Evolutionary conservation across 1,140 invertebrate species (phyloP).

Genomic region (Philotrypesis tridentata): DNA sequence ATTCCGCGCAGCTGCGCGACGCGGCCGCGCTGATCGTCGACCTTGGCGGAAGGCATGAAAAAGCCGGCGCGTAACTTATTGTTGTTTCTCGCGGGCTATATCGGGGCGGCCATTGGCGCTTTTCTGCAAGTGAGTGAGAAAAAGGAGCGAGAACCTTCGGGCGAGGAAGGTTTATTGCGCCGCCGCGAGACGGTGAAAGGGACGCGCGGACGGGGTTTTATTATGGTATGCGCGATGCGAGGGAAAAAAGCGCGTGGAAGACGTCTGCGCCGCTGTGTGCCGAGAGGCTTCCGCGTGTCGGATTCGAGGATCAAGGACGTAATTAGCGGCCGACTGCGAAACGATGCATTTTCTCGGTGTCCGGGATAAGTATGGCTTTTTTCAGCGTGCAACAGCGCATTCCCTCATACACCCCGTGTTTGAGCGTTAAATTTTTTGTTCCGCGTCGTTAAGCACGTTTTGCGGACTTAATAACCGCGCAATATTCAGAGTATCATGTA

Average conservation of each 20-base stretch:
- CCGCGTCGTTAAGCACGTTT: too few species aligned
- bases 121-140: not conserved
- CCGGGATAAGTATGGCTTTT: not conserved
- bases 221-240: not conserved
- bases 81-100: not conserved
- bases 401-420: too few species aligned
- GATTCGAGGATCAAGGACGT: not conserved
- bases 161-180: conserved; percentile 30
- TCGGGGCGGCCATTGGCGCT: not conserved
- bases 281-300: not conserved
- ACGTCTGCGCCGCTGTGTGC: not conserved
- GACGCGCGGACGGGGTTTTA: not conserved
- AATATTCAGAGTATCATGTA: too few species aligned
- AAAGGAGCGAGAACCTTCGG: too few species aligned
- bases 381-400: too few species aligned
- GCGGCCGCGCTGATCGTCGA: conserved; percentile 7
- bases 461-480: too few species aligned
- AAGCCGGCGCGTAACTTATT: conserved; percentile 21
- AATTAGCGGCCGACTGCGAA: not conserved
- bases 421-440: too few species aligned
- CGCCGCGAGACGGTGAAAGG: not conserved
- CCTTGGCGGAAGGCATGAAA: conserved; percentile 11
- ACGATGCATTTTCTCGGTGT: not conserved
- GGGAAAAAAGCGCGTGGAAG: not conserved
- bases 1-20: conserved; percentile 10